Conservation (phyloP, 2,113 vertebrate genomes). For the Arizona elegans region DNA sequence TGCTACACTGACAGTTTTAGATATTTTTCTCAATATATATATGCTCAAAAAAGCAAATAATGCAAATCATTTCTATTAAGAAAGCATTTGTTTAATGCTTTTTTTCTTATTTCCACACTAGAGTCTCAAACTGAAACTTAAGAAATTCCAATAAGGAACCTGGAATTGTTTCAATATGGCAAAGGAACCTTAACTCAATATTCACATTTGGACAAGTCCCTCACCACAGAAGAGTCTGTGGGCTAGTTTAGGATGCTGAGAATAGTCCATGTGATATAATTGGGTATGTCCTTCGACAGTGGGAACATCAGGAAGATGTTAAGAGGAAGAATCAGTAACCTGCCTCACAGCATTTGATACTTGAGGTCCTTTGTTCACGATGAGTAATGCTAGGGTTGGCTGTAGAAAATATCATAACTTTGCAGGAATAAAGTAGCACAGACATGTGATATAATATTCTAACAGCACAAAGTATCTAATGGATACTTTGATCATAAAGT, state of each 20-base stretch:
- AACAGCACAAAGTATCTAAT: neutral
- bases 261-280: neutral
- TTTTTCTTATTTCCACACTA: neutral
- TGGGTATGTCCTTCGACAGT: neutral
- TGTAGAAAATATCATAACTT: neutral
- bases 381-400: neutral
- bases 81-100: neutral
- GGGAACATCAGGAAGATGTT: neutral
- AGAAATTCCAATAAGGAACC: neutral
- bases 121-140: neutral
- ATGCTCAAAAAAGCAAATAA: neutral
- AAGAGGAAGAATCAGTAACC: neutral
- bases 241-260: neutral
- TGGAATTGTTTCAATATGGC: neutral
- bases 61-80: neutral
- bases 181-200: neutral
- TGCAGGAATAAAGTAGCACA: neutral
- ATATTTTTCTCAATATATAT: neutral
- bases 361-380: neutral
- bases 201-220: neutral
- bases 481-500: neutral
- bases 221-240: neutral
- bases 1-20: neutral
- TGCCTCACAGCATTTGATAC: neutral
- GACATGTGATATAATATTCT: no score